Evolutionary conservation across 2,113 vertebrate genomes (phyloP), one percentile per base, ranked within the genome.

Genomic region (Acanthisitta chloris): DNA sequence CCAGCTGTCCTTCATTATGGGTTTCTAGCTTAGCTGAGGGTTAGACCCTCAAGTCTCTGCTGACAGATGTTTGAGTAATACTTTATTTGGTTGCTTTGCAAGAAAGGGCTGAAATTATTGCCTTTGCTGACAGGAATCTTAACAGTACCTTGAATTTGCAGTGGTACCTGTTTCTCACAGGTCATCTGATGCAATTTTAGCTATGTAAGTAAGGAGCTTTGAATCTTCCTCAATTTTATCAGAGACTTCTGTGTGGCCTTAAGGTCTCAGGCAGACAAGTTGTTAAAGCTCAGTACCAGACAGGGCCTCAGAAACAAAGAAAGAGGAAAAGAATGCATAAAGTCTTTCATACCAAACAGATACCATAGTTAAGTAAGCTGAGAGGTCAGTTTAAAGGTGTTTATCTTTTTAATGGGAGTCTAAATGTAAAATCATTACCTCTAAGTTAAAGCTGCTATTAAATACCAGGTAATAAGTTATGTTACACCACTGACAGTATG

Each of bases 31-130:
- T 52, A 76, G 57, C 67, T 62, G 54, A 90, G 20, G 71, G 82
- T 80, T 94, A 83, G 71, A 86, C 49, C 21, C 71, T 81, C 54
- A 62, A 80, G 79, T 54, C 86, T 73, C 72, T 88, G 86, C 25
- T 95, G 92, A 95, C 95, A 95, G 96, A 93, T 66, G 62, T 61
- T 83, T 73, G 82, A 96, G 40, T 88, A 94, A 88, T 88, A 88
- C 29, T 88, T 82, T 73, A 88, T 88, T 94, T 86, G 58, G 82
- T 62, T 81, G 70, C 36, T 86, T 92, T 88, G n/a, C 66, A 78
- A 66, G 86, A 66, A 83, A 86, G 16, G 49, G 23, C 29, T 88
- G 74, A 92, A 94, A 78, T 33, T 5, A 91, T 55, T 81, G 81
- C 69, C 52, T 94, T 79, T 92, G 76, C 69, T 94, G 94, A 97